Evolutionary conservation across 2,888 invertebrate genomes (phyloP).

Genomic region (Tetramorium bicarinatum): DNA sequence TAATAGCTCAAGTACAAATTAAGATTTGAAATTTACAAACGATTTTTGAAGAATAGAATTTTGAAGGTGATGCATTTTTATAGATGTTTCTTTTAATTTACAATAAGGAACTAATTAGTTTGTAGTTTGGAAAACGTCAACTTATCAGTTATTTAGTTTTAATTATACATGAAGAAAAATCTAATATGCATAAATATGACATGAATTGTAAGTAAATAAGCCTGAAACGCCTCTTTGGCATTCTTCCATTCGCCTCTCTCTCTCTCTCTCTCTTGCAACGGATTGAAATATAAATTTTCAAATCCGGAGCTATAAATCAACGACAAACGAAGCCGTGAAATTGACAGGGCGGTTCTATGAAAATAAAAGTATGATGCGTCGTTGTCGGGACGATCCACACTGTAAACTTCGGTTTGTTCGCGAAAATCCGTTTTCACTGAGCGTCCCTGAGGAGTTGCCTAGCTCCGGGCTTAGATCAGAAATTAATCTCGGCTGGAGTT

Average conservation of each 20-base stretch:
- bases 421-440: constrained; percentile 63
- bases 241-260: constrained; percentile 33
- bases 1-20: neutral
- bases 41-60: neutral
- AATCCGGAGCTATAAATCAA: constrained; percentile 42
- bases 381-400: constrained; percentile 48
- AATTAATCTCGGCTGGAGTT: constrained; percentile 77
- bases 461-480: constrained; percentile 63
- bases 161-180: neutral
- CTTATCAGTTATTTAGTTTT: neutral
- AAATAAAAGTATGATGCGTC: constrained; percentile 45
- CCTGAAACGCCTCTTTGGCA: constrained; percentile 27
- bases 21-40: neutral
- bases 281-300: constrained; percentile 47
- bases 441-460: constrained; percentile 47
- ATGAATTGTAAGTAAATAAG: constrained; percentile 5
- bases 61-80: neutral
- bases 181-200: constrained; percentile 1
- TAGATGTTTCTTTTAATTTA: neutral
- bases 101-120: neutral
- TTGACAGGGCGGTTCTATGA: constrained; percentile 49
- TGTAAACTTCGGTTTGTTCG: constrained; percentile 52
- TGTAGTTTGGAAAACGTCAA: neutral
- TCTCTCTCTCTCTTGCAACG: neutral
- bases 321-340: constrained; percentile 51